phyloP scores from a whole-genome alignment of 2,888 invertebrate genomes.

The Euplexia lucipara region DNA sequence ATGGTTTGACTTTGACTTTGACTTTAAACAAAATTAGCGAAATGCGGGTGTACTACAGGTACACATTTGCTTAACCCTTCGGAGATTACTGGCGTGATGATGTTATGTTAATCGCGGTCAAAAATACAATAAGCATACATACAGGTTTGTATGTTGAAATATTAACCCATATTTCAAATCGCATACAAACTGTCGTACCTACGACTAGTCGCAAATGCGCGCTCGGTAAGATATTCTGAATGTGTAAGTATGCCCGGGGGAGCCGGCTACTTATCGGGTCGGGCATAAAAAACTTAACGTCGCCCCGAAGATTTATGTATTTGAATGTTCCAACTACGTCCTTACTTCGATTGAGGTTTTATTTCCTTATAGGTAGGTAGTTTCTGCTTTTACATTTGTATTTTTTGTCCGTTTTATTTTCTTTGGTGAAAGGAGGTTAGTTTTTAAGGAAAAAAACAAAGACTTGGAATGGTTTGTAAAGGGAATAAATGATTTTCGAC shows the following conservation, averaged over 20 bases:
- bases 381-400: constrained; percentile 26
- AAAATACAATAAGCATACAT: constrained; percentile 20
- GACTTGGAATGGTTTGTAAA: constrained; percentile 10
- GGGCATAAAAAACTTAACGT: constrained; percentile 67
- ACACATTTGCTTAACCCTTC: too few species aligned
- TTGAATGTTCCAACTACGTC: constrained; percentile 59
- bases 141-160: constrained; percentile 29
- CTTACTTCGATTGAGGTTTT: constrained; percentile 54
- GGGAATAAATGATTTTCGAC: too few species aligned
- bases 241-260: constrained; percentile 61
- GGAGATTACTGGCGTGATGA: too few species aligned
- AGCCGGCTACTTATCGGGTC: constrained; percentile 62
- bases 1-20: too few species aligned
- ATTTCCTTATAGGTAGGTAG: constrained; percentile 50
- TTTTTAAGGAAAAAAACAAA: constrained; percentile 27
- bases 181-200: constrained; percentile 34
- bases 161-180: constrained; percentile 27
- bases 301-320: constrained; percentile 65
- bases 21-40: too few species aligned
- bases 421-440: background rate
- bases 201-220: constrained; percentile 44
- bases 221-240: constrained; percentile 56
- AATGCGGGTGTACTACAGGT: too few species aligned
- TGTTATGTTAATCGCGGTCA: too few species aligned
- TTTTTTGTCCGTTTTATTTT: constrained; percentile 40